Base-by-base conservation (phyloP, 2,113 vertebrate species). In the Callipepla californica region DNA sequence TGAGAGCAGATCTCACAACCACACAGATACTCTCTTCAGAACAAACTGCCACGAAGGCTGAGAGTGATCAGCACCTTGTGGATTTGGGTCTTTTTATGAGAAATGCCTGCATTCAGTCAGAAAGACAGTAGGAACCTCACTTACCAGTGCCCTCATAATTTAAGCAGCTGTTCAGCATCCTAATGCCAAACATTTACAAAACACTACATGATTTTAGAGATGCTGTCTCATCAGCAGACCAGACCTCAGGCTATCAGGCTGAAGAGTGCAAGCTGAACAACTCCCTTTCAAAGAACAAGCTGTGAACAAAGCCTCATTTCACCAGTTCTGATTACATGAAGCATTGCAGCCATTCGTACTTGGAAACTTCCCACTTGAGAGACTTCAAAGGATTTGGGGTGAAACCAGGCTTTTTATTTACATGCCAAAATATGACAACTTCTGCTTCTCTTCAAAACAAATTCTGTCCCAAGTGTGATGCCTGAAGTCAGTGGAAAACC, bases 61-160 rank as follows among this genome's bases (percentile, higher is more conserved):
- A 90, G 81, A 70, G 17, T 91, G 85, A 91, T 88, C 85, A 93
- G 62, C 69, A 90, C 76, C 47, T 80, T 80, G 59, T 72, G 79
- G 87, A 78, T 75, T 62, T 73, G n/a, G 13, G 53, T 87, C 51
- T 90, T 87, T 53, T 80, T 89, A 68, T 62, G 32, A 91, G 61
- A 90, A 90, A 92, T 25, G 63, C 4, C 87, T 62, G 17, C 3
- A 2, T 63, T 92, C 63, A 47, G 66, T 72, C 82, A 92, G 83
- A 81, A 57, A 91, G 79, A 76, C 87, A 85, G 73, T 16, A 63
- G 67, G 73, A 94, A 80, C 68, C 73, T 92, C 82, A 85, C 68
- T 96, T 90, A 92, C 61, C 85, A 84, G 67, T 48, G 58, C 36
- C 40, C 55, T 82, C 61, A 28, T 50, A 77, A 94, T 45, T 70